phyloP scores from a whole-genome alignment of 2,888 invertebrate genomes.

The Stenodera caucasica region DNA sequence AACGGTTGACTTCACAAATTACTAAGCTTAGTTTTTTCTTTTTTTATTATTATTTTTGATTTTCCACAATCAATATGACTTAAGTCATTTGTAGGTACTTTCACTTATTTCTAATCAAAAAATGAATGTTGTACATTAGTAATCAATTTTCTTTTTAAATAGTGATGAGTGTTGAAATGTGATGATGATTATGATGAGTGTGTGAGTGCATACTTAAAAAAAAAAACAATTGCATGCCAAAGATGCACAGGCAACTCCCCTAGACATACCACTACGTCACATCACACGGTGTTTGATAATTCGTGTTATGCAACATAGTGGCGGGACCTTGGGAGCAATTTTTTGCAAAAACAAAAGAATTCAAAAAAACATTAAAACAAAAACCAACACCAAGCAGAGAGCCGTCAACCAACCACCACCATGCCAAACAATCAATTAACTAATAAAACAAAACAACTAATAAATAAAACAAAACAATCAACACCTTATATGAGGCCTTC shows the following conservation, averaged over 20 bases:
- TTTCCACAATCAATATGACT: no score
- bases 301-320: slow-evolving; percentile 52
- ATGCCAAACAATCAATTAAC: not conserved
- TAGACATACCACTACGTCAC: slow-evolving; percentile 57
- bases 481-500: not conserved
- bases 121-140: no score
- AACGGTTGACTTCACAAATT: no score
- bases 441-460: slow-evolving; percentile 14
- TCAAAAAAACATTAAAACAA: not conserved
- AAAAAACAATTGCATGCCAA: slow-evolving; percentile 10
- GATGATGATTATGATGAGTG: not conserved
- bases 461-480: slow-evolving; percentile 11
- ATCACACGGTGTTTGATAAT: slow-evolving; percentile 50
- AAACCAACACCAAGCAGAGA: slow-evolving; percentile 17
- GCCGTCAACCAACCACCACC: slow-evolving; percentile 26
- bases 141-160: no score
- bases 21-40: no score
- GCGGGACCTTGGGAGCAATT: slow-evolving; percentile 47
- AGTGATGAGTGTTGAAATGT: not conserved
- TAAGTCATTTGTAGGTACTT: no score
- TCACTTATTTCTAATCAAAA: no score
- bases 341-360: not conserved
- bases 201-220: no score
- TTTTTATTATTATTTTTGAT: no score
- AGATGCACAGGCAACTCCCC: slow-evolving; percentile 46